A percentile compares a stretch with the other conserved stretches of the same genome.
phyloP scores from a whole-genome alignment of 2,113 vertebrate species.

The Nycticorax nycticorax region DNA sequence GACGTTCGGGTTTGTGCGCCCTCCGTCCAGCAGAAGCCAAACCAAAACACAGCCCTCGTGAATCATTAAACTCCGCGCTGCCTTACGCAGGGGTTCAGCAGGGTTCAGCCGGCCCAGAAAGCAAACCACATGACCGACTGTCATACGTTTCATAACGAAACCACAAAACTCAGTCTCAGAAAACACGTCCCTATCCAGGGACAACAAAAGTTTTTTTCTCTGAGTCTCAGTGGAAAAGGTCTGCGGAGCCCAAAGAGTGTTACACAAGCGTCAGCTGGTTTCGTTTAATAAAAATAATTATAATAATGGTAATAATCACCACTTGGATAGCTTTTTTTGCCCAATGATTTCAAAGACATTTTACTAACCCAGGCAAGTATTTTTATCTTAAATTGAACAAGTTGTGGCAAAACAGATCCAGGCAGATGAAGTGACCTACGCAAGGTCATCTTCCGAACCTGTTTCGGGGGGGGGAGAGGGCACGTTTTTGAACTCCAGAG shows the following conservation, averaged over 20 bases:
- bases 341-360: neutral
- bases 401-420: neutral
- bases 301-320: neutral
- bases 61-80: constrained; percentile 14
- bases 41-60: neutral
- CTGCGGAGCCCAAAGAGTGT: neutral
- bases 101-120: constrained; percentile 26
- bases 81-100: neutral
- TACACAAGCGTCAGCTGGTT: constrained; percentile 39
- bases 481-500: neutral
- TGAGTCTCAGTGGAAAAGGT: neutral
- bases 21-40: neutral
- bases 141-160: constrained; percentile 55
- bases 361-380: neutral
- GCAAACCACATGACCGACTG: constrained; percentile 27
- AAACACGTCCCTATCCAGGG: constrained; percentile 50
- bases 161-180: constrained; percentile 47
- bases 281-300: constrained; percentile 52
- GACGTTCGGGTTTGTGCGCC: neutral
- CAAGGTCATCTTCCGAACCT: neutral
- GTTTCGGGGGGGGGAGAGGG: neutral
- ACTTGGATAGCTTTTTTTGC: neutral
- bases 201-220: constrained; percentile 18
- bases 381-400: constrained; percentile 29
- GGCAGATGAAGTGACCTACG: neutral